phyloP scores from a whole-genome alignment of 92 coral and sea anemone species.

The Ricordea florida region DNA sequence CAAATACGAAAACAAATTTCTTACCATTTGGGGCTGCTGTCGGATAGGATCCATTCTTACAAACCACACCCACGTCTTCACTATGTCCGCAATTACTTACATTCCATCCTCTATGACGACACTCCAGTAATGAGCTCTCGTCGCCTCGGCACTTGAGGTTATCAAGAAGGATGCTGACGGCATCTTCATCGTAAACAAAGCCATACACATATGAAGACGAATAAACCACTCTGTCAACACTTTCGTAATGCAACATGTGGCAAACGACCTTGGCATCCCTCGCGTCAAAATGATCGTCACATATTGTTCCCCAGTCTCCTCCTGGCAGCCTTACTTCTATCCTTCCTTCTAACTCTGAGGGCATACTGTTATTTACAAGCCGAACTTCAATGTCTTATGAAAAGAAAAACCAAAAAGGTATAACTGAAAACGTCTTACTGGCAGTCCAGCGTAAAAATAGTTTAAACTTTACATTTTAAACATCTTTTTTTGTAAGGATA shows the following conservation, averaged over 20 bases:
- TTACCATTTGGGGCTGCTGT: constrained; percentile 5
- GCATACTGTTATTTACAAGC: background rate
- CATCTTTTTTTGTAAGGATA: too few relatives aligned
- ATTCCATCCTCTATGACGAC: constrained; percentile 67
- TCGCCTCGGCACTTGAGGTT: constrained; percentile 65
- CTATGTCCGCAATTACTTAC: constrained; percentile 9
- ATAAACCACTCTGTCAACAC: background rate
- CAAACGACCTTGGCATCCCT: constrained; percentile 29
- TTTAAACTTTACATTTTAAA: too few relatives aligned
- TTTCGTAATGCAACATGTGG: constrained; percentile 7
- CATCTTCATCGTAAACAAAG: background rate
- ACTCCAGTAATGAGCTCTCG: constrained; percentile 55
- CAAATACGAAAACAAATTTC: too few relatives aligned
- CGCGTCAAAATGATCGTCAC: constrained; percentile 32
- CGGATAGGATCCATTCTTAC: constrained; percentile 33
- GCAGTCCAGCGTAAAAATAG: too few relatives aligned
- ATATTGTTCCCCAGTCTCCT: constrained; percentile 24
- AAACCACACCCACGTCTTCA: constrained; percentile 56
- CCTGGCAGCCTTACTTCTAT: constrained; percentile 6
- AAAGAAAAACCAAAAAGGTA: background rate
- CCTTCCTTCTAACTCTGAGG: constrained; percentile 3
- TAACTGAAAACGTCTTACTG: too few relatives aligned
- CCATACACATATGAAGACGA: background rate
- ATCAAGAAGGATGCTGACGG: constrained; percentile 22
- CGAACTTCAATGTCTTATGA: constrained; percentile 6